A percentile compares a stretch with the other conserved stretches of the same genome.
phyloP scores from a whole-genome alignment of 2,888 invertebrate genomes.

The Thelaira solivaga region DNA sequence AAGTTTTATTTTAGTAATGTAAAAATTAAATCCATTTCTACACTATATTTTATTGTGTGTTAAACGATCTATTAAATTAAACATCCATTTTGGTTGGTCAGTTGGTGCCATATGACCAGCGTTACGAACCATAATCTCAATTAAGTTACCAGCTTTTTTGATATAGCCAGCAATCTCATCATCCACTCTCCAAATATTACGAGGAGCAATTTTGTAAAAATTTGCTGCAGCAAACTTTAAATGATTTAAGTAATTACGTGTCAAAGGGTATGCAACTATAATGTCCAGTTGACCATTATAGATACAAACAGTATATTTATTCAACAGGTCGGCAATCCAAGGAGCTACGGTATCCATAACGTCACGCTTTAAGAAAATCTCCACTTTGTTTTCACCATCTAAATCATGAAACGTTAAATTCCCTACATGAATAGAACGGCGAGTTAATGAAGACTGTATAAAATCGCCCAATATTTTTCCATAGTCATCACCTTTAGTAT shows the following conservation, averaged over 20 bases:
- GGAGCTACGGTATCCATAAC: slow-evolving; percentile 89
- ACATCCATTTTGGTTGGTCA: slow-evolving; percentile 87
- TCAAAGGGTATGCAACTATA: slow-evolving; percentile 91
- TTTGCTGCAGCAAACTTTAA: slow-evolving; percentile 83
- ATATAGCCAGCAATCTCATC: slow-evolving; percentile 86
- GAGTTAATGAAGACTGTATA: slow-evolving; percentile 77
- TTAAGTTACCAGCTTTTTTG: slow-evolving; percentile 84
- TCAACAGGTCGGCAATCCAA: slow-evolving; percentile 83
- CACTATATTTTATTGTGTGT: slow-evolving; percentile 70
- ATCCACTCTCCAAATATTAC: slow-evolving; percentile 84
- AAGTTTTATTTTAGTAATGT: too few relatives aligned
- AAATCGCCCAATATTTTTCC: slow-evolving; percentile 76
- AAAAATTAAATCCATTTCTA: too few relatives aligned
- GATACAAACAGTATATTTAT: slow-evolving; percentile 81
- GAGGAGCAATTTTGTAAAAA: slow-evolving; percentile 82
- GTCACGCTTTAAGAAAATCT: slow-evolving; percentile 84
- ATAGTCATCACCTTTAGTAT: slow-evolving; percentile 82
- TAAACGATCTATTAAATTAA: slow-evolving; percentile 81
- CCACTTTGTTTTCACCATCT: slow-evolving; percentile 80
- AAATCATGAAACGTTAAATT: slow-evolving; percentile 82
- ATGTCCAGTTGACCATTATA: slow-evolving; percentile 95
- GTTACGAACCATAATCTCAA: slow-evolving; percentile 85
- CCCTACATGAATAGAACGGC: slow-evolving; percentile 91
- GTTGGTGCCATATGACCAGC: slow-evolving; percentile 90
- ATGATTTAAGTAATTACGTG: slow-evolving; percentile 85